phyloP scores from a whole-genome alignment of 2,797 vertebrate genomes.

The Aphelocoma californica region DNA sequence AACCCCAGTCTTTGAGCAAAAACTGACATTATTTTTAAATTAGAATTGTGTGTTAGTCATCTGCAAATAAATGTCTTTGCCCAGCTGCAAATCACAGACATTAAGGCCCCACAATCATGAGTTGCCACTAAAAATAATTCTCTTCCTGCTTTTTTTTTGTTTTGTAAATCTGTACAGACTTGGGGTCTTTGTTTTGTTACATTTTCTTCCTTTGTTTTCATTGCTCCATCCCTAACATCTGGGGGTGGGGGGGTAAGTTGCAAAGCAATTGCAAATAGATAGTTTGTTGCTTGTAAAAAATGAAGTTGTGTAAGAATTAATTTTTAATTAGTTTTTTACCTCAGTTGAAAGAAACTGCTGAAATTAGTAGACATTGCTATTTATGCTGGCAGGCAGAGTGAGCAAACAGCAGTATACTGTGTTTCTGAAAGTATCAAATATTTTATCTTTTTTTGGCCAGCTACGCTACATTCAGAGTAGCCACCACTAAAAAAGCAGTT shows the following conservation, averaged over 20 bases:
- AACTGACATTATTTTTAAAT: slow-evolving; percentile 30
- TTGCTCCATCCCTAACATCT: neutral
- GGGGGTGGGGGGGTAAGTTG: accelerated
- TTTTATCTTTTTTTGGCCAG: neutral
- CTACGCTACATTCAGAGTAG: neutral
- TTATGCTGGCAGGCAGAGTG: neutral
- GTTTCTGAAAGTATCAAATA: neutral
- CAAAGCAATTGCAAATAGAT: neutral
- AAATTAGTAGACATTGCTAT: neutral
- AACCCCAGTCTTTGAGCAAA: slow-evolving; percentile 75
- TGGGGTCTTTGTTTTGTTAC: neutral
- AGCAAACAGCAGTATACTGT: neutral
- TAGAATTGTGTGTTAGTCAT: neutral
- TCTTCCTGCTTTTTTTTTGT: neutral
- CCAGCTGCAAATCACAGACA: slow-evolving; percentile 11
- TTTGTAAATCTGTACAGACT: neutral
- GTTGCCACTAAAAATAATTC: neutral
- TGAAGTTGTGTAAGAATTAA: neutral
- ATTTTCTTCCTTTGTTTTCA: neutral
- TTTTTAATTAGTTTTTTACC: neutral
- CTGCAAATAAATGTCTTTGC: neutral
- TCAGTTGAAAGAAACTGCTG: neutral
- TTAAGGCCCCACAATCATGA: neutral
- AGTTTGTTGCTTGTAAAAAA: neutral
- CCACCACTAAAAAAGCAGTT: neutral